Evolutionary conservation across 2,888 invertebrate species (phyloP).

Genomic region (Calliphora vomitoria): DNA sequence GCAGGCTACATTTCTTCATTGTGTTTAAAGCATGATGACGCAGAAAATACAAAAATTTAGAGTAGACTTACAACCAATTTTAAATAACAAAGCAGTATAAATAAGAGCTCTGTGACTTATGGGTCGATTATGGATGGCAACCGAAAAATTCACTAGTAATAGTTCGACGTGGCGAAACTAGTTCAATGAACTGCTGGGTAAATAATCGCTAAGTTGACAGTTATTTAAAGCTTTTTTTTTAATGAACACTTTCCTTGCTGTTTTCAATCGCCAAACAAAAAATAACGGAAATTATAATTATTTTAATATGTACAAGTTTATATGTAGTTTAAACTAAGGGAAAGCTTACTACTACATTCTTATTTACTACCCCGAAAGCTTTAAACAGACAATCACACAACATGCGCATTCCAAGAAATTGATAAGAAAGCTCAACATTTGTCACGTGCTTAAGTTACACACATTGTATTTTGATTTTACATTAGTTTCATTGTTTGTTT

Average conservation of each 20-base stretch:
- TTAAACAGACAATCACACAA: not conserved
- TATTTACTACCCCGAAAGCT: slow-evolving; percentile 54
- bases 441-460: slow-evolving; percentile 79
- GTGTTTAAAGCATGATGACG: no score
- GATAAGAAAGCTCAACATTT: slow-evolving; percentile 76
- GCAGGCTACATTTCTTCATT: no score
- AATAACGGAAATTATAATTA: slow-evolving; percentile 13
- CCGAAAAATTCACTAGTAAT: no score
- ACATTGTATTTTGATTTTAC: slow-evolving; percentile 28
- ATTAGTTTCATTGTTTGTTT: slow-evolving; percentile 60
- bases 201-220: no score
- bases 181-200: no score
- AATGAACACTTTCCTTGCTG: slow-evolving; percentile 2
- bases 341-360: not conserved
- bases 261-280: not conserved
- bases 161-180: no score
- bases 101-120: no score
- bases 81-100: no score
- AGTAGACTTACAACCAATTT: no score
- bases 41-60: no score
- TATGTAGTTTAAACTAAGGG: not conserved
- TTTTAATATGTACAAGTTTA: slow-evolving; percentile 28
- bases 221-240: not conserved
- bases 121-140: no score
- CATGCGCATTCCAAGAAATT: slow-evolving; percentile 63